Evolutionary conservation across 2,888 invertebrate species (phyloP), one percentile per base, ranked within the genome.

Genomic region (Callimorpha dominula): DNA sequence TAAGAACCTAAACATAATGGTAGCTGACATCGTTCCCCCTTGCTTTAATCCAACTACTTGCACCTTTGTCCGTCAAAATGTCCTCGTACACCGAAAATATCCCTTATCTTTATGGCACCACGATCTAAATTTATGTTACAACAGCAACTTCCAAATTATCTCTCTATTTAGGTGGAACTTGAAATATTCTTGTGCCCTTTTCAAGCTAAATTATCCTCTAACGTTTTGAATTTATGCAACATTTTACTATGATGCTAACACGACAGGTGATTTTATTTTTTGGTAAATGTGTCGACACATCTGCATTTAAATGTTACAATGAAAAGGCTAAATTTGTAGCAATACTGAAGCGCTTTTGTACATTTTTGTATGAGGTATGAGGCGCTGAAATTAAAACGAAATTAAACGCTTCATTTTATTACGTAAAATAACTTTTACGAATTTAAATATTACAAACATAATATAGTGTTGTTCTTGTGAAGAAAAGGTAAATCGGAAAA

Each of bases 241-340:
- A 73, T 85, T 90, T 89, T 83, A 54, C 75, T 69, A 75, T 84
- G 81, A 71, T 63, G 57, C 46, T 74, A 64, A 68, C n/a, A 71
- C 72, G 86, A 86, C 87, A 91, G 90, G 89, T 91, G 89, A 90
- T 88, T 87, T 88, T 86, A 84, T 86, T 89, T 89, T 91, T 90
- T 74, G 85, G 88, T 86, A 81, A 89, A 87, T 88, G 88, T 87
- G 88, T 81, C 85, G 83, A 86, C 88, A 88, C 89, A 88, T 87
- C 87, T 90, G 89, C 88, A 90, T 93, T 94, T 91, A 90, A 93
- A 92, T 90, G 89, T 87, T 85, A 88, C 88, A 90, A 89, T 90
- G 88, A 89, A 91, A 91, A 89, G 87, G 86, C 87, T 84, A 88
- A 91, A 92, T 92, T 93, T 91, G 90, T 91, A 88, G 86, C 81